phyloP scores from a whole-genome alignment of 2,888 invertebrate genomes.

The Poecilus cupreus region DNA sequence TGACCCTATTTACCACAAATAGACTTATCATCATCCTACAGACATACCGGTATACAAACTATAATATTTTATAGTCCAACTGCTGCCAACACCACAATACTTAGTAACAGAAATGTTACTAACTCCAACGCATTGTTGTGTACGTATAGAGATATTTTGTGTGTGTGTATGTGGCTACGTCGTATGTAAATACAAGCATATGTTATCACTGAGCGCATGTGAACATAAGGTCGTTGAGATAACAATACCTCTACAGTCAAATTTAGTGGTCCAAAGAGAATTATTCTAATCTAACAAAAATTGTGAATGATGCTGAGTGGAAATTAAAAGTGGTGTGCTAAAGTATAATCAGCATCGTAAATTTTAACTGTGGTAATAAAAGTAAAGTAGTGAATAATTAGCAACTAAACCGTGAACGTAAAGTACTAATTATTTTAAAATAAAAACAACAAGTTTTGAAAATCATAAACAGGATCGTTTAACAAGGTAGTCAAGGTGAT shows the following conservation, averaged over 20 bases:
- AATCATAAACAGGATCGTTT: constrained; percentile 5
- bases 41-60: not conserved
- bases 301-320: not conserved
- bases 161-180: not conserved
- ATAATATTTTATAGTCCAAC: not conserved
- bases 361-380: constrained; percentile 6
- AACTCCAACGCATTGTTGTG: not conserved
- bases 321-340: not conserved
- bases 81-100: not conserved
- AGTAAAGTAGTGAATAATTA: constrained; percentile 15
- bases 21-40: not conserved
- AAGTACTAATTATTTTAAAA: constrained; percentile 2
- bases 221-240: constrained; percentile 40
- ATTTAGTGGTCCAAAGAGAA: not conserved
- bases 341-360: not conserved
- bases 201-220: constrained; percentile 42
- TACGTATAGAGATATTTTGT: not conserved
- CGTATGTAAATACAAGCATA: constrained; percentile 44
- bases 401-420: not conserved
- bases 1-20: constrained; percentile 12
- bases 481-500: constrained; percentile 13
- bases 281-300: not conserved
- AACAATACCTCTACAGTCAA: constrained; percentile 38
- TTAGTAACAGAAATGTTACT: not conserved
- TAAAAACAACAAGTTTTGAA: not conserved